phyloP scores from a whole-genome alignment of 2,113 vertebrate species.

The Pedetes capensis region DNA sequence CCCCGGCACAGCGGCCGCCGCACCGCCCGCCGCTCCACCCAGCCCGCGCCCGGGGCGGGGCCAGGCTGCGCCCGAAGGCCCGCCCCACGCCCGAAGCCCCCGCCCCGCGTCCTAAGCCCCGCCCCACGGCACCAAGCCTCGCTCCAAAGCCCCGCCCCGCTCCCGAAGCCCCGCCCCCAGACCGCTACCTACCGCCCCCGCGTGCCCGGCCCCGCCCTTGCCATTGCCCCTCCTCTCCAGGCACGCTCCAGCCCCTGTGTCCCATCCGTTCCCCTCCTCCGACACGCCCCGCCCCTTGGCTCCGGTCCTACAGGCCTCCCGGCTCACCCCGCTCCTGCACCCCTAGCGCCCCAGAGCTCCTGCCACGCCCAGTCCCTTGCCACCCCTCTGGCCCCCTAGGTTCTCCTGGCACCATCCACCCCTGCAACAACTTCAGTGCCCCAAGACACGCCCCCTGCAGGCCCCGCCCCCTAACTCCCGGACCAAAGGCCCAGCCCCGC shows the following conservation, averaged over 20 bases:
- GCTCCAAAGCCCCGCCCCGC: background rate
- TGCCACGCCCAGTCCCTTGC: background rate
- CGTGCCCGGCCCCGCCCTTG: background rate
- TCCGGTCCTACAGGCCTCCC: no score
- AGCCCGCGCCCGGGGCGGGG: background rate
- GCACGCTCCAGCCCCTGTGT: background rate
- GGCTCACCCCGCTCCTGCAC: background rate
- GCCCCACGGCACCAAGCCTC: background rate
- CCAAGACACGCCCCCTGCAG: background rate
- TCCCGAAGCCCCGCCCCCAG: background rate
- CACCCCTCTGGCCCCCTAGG: no score
- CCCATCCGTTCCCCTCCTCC: background rate
- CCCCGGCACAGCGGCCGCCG: constrained; percentile 54
- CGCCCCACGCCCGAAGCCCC: background rate
- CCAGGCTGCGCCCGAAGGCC: background rate
- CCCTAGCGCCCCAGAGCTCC: background rate
- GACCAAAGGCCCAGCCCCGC: background rate
- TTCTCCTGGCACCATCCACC: background rate
- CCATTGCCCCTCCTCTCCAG: background rate
- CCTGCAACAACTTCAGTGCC: no score
- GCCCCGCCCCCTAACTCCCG: background rate
- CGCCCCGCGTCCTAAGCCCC: no score
- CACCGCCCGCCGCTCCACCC: background rate
- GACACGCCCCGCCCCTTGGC: background rate
- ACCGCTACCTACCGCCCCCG: constrained; percentile 15